Evolutionary conservation across 2,113 vertebrate genomes (phyloP).

Genomic region (Scomber japonicus): DNA sequence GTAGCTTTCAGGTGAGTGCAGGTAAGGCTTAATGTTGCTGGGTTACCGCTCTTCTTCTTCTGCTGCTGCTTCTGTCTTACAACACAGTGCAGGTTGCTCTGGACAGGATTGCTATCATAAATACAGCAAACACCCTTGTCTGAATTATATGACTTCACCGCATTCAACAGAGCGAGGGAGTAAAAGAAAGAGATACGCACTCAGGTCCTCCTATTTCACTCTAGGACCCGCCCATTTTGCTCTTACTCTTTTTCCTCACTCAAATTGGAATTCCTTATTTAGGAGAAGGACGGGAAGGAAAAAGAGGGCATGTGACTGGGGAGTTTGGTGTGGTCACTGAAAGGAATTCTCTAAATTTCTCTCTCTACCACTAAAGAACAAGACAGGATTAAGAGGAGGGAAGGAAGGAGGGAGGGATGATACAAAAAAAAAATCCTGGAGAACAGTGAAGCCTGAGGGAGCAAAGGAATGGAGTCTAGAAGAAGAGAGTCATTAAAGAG

Average conservation of each 20-base stretch:
- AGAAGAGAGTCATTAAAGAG: conserved; percentile 46
- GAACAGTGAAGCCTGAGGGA: conserved; percentile 4
- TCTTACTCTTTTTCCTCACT: conserved; percentile 59
- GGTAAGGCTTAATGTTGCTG: conserved; percentile 26
- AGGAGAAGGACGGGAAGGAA: conserved; percentile 75
- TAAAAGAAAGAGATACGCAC: conserved; percentile 51
- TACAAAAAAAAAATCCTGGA: conserved; percentile 25
- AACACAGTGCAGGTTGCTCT: conserved; percentile 48
- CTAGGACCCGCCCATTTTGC: conserved; percentile 57
- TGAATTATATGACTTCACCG: conserved; percentile 69
- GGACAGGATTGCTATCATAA: conserved; percentile 30
- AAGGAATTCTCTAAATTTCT: conserved; percentile 83
- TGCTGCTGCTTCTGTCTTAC: conserved; percentile 52
- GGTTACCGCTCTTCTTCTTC: conserved; percentile 52
- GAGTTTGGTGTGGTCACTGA: conserved; percentile 75
- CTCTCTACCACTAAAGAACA: conserved; percentile 57
- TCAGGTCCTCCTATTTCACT: conserved; percentile 70
- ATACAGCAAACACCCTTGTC: conserved; percentile 53
- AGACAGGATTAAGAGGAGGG: conserved; percentile 33
- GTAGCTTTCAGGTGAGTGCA: conserved; percentile 63
- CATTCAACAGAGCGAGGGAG: conserved; percentile 58
- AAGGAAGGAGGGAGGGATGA: conserved; percentile 31
- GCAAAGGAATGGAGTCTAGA: conserved; percentile 36
- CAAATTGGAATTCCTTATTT: conserved; percentile 80
- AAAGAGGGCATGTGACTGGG: conserved; percentile 67